Conservation (phyloP, 2,888 invertebrate genomes). For the Aplocera efformata region DNA sequence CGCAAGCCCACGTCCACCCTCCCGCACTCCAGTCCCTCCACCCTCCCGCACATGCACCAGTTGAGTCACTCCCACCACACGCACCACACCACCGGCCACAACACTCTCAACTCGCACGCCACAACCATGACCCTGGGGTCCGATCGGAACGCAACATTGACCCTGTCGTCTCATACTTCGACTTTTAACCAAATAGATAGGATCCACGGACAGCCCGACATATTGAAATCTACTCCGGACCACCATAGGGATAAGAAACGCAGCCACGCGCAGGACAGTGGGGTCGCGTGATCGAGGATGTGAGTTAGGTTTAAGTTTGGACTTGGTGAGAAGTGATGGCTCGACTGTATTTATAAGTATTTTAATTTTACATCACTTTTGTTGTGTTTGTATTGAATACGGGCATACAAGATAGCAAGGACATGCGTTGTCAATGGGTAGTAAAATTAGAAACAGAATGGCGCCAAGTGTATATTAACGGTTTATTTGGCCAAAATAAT, state of each 20-base stretch:
- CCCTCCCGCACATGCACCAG: slow-evolving; percentile 55
- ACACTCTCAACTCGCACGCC: slow-evolving; percentile 81
- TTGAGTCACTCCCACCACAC: slow-evolving; percentile 47
- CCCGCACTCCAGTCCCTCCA: slow-evolving; percentile 73
- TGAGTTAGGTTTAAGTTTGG: slow-evolving; percentile 22
- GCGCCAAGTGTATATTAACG: no score
- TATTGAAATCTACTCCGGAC: slow-evolving; percentile 92
- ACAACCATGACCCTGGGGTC: slow-evolving; percentile 68
- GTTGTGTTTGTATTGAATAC: neutral
- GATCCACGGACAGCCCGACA: slow-evolving; percentile 87
- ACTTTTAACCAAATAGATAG: slow-evolving; percentile 54
- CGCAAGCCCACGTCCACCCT: slow-evolving; percentile 58
- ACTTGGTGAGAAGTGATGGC: slow-evolving; percentile 15
- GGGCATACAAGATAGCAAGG: no score
- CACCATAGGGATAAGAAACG: slow-evolving; percentile 82
- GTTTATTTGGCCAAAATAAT: no score
- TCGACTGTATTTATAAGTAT: slow-evolving; percentile 6
- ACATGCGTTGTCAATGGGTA: no score
- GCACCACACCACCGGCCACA: slow-evolving; percentile 72
- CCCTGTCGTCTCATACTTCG: slow-evolving; percentile 63
- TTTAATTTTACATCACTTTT: neutral
- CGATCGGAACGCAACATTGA: slow-evolving; percentile 60
- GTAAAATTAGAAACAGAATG: no score
- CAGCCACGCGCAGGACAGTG: slow-evolving; percentile 60
- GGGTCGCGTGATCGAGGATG: slow-evolving; percentile 62